Evolutionary conservation across 2,113 vertebrate genomes (phyloP).

Genomic region (Probosciger aterrimus): DNA sequence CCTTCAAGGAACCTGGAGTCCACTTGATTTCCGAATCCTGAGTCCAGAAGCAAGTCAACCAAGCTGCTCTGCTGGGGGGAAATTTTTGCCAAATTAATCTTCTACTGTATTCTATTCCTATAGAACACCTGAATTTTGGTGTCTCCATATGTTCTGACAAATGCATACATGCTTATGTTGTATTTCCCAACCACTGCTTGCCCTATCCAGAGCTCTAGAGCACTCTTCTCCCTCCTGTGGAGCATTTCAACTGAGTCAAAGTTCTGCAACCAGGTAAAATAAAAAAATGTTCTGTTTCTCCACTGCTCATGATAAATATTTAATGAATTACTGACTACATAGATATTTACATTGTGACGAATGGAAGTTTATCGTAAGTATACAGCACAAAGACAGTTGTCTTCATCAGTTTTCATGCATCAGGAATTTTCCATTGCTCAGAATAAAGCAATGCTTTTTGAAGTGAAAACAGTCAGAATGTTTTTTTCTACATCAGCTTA

Average conservation of each 20-base stretch:
- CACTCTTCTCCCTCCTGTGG: background rate
- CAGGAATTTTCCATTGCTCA: background rate
- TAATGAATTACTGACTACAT: background rate
- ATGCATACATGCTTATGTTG: background rate
- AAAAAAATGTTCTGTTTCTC: background rate
- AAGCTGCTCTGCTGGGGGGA: background rate
- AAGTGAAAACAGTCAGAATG: background rate
- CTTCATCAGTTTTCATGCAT: background rate
- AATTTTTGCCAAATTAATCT: background rate
- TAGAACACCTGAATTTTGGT: background rate
- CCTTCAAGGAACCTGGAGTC: background rate
- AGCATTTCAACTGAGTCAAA: background rate
- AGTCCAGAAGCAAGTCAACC: background rate
- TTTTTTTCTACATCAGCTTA: background rate
- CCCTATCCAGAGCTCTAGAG: background rate
- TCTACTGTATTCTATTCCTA: background rate
- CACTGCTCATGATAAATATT: background rate
- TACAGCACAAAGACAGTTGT: background rate
- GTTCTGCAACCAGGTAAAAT: background rate
- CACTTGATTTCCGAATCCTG: background rate
- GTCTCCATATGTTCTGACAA: background rate
- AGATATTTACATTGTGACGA: background rate
- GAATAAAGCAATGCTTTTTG: background rate
- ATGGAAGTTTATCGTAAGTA: background rate
- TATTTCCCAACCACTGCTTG: background rate